Conservation (phyloP, 2,113 vertebrate genomes). For the Alethe diademata region DNA sequence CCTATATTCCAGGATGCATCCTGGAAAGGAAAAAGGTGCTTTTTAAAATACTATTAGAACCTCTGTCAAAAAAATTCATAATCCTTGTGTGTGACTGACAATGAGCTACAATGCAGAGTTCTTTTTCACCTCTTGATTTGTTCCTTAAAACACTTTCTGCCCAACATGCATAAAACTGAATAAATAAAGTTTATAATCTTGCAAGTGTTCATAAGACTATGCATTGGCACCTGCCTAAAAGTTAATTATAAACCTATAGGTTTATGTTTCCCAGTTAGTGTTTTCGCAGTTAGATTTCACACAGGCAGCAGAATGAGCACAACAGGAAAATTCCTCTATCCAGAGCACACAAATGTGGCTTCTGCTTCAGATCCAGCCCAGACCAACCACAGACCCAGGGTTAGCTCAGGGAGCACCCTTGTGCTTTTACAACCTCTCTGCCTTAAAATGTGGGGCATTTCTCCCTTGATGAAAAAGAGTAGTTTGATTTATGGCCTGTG, state of each 20-base stretch:
- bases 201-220: not conserved
- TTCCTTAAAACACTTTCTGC: not conserved
- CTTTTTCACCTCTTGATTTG: not conserved
- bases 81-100: not conserved
- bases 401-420: not conserved
- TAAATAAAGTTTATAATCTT: not conserved
- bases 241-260: not conserved
- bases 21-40: not conserved
- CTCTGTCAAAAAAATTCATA: not conserved
- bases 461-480: not conserved
- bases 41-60: not conserved
- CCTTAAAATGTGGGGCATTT: not conserved
- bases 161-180: not conserved
- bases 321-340: not conserved
- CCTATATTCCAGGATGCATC: not conserved
- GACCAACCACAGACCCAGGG: not conserved
- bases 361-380: not conserved
- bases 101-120: not conserved
- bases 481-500: not conserved
- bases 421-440: not conserved
- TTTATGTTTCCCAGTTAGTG: not conserved
- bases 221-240: not conserved
- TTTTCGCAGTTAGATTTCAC: not conserved
- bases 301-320: not conserved
- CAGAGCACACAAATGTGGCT: not conserved